Base-by-base conservation (phyloP, 2,797 vertebrate genomes). In the Salmo trutta region DNA sequence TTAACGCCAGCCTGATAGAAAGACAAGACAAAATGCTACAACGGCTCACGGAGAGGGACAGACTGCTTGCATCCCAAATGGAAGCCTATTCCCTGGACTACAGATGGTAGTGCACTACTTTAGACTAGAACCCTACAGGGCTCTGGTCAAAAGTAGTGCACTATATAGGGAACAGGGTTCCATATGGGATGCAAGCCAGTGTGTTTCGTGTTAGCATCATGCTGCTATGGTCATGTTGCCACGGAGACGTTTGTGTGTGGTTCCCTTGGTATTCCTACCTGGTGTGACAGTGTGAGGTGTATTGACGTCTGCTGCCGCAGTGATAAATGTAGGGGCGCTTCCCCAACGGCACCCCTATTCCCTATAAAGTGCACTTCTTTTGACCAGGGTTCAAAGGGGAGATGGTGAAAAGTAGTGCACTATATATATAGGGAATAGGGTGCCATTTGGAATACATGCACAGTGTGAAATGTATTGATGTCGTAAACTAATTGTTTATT, bases 401-500 rank as follows among this genome's bases (percentile, higher is more conserved):
- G 59, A 10, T 10, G n/a, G 59, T 62, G 3, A 24, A 24, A 24
- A 12, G 41, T 47, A 47, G 41, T 47, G 41, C n/a, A 24, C n/a
- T 62, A 19, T 21, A 5, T n/a, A n/a, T 21, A 5, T 21, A n/a
- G n/a, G n/a, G 59, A 10, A 21, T n/a, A 62, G 0, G 59, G n/a
- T 21, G 4, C 8, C n/a, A 3, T 68, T 19, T 36, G 16, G 66
- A 31, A 31, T 29, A 15, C 15, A 68, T 1, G 85, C 79, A 83
- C 87, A 88, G 87, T 90, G 89, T 91, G 90, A 92, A 92, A 92
- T 88, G 85, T 86, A 88, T 88, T 88, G 89, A 92, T 91, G 90
- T 90, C 83, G 82, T 78, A 77, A 86, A 88, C 85, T 91, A 91
- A 94, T 92, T 91, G 91, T 90, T 90, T 89, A 93, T 92, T 90